These are phyloP conservation scores for Bradypus variegatus DNA, from an alignment of 2,797 vertebrate genomes.

Conservation along the genomic window DNA sequence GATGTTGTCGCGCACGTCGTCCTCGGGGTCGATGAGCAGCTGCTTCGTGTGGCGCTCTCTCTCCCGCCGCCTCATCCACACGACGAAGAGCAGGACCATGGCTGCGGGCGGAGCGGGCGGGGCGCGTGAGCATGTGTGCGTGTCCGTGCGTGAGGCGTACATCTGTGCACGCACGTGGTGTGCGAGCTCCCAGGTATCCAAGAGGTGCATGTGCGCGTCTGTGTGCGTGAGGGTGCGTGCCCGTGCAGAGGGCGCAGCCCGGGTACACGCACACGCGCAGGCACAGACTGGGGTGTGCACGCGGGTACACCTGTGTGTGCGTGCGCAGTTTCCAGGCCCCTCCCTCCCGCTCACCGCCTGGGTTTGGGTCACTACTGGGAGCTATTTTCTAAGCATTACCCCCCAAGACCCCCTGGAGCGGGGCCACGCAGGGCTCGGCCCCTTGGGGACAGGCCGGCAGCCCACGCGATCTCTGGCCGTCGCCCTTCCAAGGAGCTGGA, in stretches of 20 bases:
- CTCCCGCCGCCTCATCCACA: slow-evolving; percentile 92
- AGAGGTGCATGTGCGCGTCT: too few species aligned
- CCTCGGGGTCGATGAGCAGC: slow-evolving; percentile 93
- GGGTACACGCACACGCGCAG: background rate
- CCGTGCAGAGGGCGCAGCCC: too few species aligned
- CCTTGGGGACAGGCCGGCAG: too few species aligned
- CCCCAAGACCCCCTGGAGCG: too few species aligned
- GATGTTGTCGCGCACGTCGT: slow-evolving; percentile 94
- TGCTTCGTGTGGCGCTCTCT: slow-evolving; percentile 93
- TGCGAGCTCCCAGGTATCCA: background rate
- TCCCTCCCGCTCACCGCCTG: too few species aligned
- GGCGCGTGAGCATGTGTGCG: accelerated
- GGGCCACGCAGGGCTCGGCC: too few species aligned
- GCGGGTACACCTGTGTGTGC: background rate
- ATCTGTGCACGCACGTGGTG: too few species aligned
- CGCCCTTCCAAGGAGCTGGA: background rate
- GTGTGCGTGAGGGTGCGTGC: background rate
- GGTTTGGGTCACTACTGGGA: too few species aligned
- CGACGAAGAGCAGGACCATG: slow-evolving; percentile 89
- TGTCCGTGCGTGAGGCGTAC: too few species aligned
- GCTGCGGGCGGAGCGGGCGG: slow-evolving; percentile 68
- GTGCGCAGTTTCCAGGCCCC: background rate
- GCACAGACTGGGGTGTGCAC: too few species aligned
- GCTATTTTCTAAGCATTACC: too few species aligned
- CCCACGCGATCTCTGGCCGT: too few species aligned